Base-by-base conservation (phyloP, 2,888 invertebrate genomes). In the Eupithecia inturbata region DNA sequence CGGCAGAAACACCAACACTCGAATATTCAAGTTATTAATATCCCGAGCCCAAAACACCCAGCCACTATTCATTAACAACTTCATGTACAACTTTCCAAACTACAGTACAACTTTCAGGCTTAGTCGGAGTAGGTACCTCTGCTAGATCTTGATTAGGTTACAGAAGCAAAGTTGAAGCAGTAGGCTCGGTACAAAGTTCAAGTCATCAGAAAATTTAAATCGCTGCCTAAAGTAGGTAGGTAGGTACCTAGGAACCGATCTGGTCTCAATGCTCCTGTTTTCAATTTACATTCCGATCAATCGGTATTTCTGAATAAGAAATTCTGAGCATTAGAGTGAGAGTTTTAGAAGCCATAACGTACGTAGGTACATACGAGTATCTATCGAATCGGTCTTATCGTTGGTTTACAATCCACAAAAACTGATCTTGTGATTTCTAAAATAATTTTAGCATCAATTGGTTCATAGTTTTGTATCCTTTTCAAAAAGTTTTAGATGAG, bases 31-130 rank as follows among this genome's bases (percentile, higher is more conserved):
- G 68, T 72, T 72, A 68, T 41, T 68, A 64, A 57, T 66, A 64
- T n/a, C 49, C 53, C 63, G 63, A 39, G 63, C 68, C 68, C 63
- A 63, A 71, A 57, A 68, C 75, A 73, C 67, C 77, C 60, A 69
- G 62, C 77, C 75, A 77, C 78, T 78, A 77, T 78, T 78, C 75
- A 76, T 77, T 77, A 77, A 73, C 69, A 78, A 77, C 78, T 76
- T 75, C 79, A 76, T 76, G 75, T 75, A 76, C 74, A 79, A 79
- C 79, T 79, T 79, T 78, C 75, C 72, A 71, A 79, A 79, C 77
- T 75, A 73, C 73, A 76, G 76, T 78, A 77, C 73, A 77, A 79
- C 77, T 78, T 79, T 76, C 72, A 79, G 77, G 76, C 74, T 66
- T 28, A 19, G 49, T 36, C 26, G 12, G 31, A 62, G 63, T 63